Percentiles rank a stretch among this genome's conserved stretches.
phyloP scores from a whole-genome alignment of 2,797 vertebrate genomes.

The Arctocebus calabarensis region DNA sequence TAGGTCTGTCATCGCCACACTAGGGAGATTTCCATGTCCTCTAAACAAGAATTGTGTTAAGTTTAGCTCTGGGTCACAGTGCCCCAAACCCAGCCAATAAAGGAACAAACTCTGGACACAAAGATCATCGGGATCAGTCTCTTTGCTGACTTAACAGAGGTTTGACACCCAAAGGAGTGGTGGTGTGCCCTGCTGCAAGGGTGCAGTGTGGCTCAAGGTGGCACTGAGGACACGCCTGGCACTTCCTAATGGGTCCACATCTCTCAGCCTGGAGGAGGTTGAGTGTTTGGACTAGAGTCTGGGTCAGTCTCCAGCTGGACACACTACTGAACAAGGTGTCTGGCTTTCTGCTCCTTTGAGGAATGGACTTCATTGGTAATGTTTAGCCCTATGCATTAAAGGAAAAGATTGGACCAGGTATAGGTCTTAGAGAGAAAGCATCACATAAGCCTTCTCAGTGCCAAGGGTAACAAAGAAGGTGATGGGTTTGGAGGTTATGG shows the following conservation, averaged over 20 bases:
- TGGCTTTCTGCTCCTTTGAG: background rate
- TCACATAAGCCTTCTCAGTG: background rate
- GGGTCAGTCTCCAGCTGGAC: background rate
- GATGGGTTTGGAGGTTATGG: background rate
- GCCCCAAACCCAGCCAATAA: background rate
- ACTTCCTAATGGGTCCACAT: background rate
- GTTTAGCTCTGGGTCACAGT: background rate
- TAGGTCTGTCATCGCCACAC: background rate
- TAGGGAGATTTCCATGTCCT: background rate
- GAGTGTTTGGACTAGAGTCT: background rate
- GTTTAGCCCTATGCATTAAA: background rate
- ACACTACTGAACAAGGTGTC: too few relatives aligned
- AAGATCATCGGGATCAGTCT: background rate
- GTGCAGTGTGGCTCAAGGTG: background rate
- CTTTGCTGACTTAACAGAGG: background rate
- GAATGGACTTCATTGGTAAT: background rate
- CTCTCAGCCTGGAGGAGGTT: background rate
- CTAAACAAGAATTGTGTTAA: background rate
- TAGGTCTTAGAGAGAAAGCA: background rate
- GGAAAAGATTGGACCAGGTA: background rate
- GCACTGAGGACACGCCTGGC: background rate
- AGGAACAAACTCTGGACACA: background rate
- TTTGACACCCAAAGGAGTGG: background rate
- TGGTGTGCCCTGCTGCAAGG: background rate
- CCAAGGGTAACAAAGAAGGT: background rate